phyloP scores from a whole-genome alignment of 2,888 invertebrate species.

The Cerastis leucographa region DNA sequence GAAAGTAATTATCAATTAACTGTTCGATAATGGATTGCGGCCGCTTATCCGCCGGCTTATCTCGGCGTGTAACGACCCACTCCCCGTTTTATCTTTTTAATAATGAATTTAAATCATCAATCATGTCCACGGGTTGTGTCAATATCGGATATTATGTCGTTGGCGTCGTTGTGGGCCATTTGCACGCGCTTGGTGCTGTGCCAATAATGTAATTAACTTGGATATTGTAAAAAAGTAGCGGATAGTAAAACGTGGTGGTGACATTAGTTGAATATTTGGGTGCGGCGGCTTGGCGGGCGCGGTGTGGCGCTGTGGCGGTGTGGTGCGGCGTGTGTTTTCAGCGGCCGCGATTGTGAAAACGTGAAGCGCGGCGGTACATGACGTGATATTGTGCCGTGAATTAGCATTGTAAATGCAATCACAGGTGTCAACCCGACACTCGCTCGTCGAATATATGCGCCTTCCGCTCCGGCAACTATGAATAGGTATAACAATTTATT shows the following conservation, averaged over 20 bases:
- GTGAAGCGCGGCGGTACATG: slow-evolving; percentile 76
- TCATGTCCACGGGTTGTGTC: slow-evolving; percentile 73
- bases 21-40: slow-evolving; percentile 89
- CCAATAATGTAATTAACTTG: slow-evolving; percentile 58
- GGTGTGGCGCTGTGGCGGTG: background rate
- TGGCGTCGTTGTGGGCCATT: slow-evolving; percentile 48
- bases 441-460: slow-evolving; percentile 88
- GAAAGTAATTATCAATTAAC: slow-evolving; percentile 91
- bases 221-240: slow-evolving; percentile 50
- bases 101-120: slow-evolving; percentile 83
- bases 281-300: slow-evolving; percentile 33
- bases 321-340: slow-evolving; percentile 44
- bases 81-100: slow-evolving; percentile 82
- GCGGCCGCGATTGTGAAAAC: slow-evolving; percentile 72
- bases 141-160: slow-evolving; percentile 68
- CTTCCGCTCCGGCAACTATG: slow-evolving; percentile 85
- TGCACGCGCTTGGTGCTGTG: slow-evolving; percentile 50
- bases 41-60: slow-evolving; percentile 87
- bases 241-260: slow-evolving; percentile 51
- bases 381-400: slow-evolving; percentile 87
- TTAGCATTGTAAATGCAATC: slow-evolving; percentile 91
- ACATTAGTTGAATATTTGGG: slow-evolving; percentile 56
- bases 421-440: slow-evolving; percentile 89
- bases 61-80: slow-evolving; percentile 83
- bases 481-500: slow-evolving; percentile 85